phyloP scores from a whole-genome alignment of 30 jellyfish, hydroid and myxozoan species.

The Turritopsis dohrnii region DNA sequence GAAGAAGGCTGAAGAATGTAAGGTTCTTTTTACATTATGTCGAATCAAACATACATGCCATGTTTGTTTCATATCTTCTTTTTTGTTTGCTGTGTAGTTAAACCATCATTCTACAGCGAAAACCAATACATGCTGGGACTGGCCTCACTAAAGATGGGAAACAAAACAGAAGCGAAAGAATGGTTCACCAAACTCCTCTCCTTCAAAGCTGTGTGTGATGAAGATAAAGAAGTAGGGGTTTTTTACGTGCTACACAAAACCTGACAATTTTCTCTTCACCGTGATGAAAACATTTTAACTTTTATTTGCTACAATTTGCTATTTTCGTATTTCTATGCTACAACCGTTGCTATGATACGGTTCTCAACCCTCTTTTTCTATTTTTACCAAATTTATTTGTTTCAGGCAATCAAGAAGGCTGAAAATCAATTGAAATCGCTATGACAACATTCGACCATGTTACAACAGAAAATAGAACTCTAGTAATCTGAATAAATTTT shows the following conservation, averaged over 20 bases:
- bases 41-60: background rate
- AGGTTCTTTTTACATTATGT: constrained; percentile 3
- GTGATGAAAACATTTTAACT: no score
- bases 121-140: constrained; percentile 80
- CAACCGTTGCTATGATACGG: no score
- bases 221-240: constrained; percentile 45
- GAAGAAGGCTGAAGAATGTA: constrained; percentile 65
- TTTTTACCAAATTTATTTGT: no score
- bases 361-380: no score
- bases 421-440: no score
- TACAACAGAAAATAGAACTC: no score
- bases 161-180: constrained; percentile 58
- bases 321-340: no score
- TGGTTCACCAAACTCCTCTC: constrained; percentile 55
- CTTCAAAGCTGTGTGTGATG: constrained; percentile 45
- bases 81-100: constrained; percentile 37
- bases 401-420: no score
- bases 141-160: constrained; percentile 42
- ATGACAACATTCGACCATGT: no score
- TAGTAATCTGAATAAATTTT: no score
- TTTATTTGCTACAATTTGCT: no score
- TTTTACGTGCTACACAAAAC: background rate
- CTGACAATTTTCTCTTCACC: background rate
- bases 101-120: constrained; percentile 77
- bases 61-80: background rate